Evolutionary conservation across 2,797 vertebrate species (phyloP).

Genomic region (Scarus forsteni): DNA sequence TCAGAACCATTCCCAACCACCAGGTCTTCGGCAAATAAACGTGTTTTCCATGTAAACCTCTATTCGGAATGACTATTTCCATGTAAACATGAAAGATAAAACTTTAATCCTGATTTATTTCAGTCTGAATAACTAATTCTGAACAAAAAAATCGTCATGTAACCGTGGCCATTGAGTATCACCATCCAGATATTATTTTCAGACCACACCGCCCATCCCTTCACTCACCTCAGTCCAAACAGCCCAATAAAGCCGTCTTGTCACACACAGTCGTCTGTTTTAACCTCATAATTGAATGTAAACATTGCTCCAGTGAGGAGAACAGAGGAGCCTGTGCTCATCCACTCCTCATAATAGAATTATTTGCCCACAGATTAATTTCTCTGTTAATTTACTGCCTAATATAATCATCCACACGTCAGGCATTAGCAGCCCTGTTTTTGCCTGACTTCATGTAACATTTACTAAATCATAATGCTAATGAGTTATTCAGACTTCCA

Average conservation of each 20-base stretch:
- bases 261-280: not conserved
- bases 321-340: constrained; percentile 14
- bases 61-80: no score
- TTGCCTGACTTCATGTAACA: constrained; percentile 67
- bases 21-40: no score
- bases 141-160: no score
- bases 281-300: constrained; percentile 22
- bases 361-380: constrained; percentile 57
- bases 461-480: constrained; percentile 71
- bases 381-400: constrained; percentile 67
- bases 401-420: constrained; percentile 65
- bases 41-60: no score
- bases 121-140: no score
- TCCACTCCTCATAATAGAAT: constrained; percentile 29
- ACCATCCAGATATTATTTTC: no score
- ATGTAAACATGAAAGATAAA: no score
- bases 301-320: constrained; percentile 19
- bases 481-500: constrained; percentile 74
- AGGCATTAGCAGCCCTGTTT: constrained; percentile 46
- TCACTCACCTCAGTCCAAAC: constrained; percentile 2
- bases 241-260: constrained; percentile 5
- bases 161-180: no score
- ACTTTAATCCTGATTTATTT: no score
- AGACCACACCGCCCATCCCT: no score
- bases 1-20: no score